A percentile compares a stretch with the other conserved stretches of the same genome.
These are phyloP conservation scores for Pomatostomus ruficeps DNA, from an alignment of 2,113 vertebrate genomes.

Conservation along the genomic window DNA sequence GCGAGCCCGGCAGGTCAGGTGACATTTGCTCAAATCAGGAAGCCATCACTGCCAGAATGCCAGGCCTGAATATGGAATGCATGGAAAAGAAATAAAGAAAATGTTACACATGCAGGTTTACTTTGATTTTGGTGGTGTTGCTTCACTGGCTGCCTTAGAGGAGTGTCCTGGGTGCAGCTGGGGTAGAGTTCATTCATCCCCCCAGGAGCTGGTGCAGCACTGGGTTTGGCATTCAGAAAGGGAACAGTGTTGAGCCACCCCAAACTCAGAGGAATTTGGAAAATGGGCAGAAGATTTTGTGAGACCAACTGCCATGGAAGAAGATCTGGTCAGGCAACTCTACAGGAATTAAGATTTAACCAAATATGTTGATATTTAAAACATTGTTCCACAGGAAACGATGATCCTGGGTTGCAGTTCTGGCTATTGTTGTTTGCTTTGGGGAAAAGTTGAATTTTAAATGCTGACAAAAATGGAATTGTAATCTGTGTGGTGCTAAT, in stretches of 20 bases:
- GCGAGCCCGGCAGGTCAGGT: not conserved
- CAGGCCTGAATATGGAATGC: not conserved
- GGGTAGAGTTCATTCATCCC: not conserved
- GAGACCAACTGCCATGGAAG: not conserved
- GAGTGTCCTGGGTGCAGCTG: not conserved
- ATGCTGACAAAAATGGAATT: not conserved
- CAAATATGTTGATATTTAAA: not conserved
- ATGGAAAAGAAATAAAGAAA: not conserved
- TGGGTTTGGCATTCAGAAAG: not conserved
- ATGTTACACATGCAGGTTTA: not conserved
- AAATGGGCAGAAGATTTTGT: not conserved
- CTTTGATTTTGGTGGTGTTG: not conserved
- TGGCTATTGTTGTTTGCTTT: not conserved
- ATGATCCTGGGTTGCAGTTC: not conserved
- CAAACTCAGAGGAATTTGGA: not conserved
- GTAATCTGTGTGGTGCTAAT: not conserved
- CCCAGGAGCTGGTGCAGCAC: not conserved
- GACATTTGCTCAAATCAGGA: not conserved
- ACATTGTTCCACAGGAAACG: not conserved
- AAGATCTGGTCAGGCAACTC: not conserved
- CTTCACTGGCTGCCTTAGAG: not conserved
- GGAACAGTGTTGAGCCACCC: not conserved
- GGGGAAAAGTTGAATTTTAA: not conserved
- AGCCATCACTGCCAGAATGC: not conserved
- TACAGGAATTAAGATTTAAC: fast-evolving